phyloP scores from a whole-genome alignment of 2,888 invertebrate genomes.

The Dynastes grantii region DNA sequence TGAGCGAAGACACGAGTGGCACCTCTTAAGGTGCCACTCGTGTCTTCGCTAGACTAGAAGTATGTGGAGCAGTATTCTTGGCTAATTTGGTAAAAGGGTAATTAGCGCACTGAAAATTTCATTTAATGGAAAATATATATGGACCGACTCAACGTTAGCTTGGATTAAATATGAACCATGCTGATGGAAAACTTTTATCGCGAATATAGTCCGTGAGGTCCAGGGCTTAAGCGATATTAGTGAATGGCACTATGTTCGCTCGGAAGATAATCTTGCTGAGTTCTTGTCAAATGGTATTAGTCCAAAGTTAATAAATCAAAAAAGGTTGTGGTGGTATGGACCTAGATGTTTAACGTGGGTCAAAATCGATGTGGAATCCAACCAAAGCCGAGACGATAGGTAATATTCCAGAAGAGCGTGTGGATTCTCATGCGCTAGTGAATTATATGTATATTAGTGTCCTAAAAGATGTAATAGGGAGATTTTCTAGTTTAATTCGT shows the following conservation, averaged over 20 bases:
- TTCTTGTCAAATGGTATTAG: conserved; percentile 60
- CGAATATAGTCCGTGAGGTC: conserved; percentile 60
- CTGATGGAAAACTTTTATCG: conserved; percentile 54
- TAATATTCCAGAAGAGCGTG: not conserved
- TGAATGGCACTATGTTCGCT: conserved; percentile 59
- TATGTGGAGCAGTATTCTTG: conserved; percentile 44
- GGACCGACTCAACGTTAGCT: conserved; percentile 22
- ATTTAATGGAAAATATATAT: conserved; percentile 3
- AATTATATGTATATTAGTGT: too few species aligned
- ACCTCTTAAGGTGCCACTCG: conserved; percentile 13
- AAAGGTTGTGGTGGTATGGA: conserved; percentile 51
- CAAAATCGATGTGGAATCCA: not conserved
- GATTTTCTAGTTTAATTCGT: too few species aligned
- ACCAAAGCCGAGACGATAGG: not conserved
- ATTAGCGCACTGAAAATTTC: not conserved
- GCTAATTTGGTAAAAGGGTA: conserved; percentile 21
- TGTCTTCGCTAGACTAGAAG: conserved; percentile 14
- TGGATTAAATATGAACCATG: not conserved
- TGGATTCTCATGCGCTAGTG: too few species aligned
- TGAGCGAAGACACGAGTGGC: conserved; percentile 47
- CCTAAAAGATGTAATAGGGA: too few species aligned
- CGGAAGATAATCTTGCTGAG: conserved; percentile 60
- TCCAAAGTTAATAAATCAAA: too few species aligned
- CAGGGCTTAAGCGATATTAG: conserved; percentile 55
- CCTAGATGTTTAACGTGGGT: conserved; percentile 9